Conservation (phyloP, 2,888 invertebrate species). For the Melanotus villosus region DNA sequence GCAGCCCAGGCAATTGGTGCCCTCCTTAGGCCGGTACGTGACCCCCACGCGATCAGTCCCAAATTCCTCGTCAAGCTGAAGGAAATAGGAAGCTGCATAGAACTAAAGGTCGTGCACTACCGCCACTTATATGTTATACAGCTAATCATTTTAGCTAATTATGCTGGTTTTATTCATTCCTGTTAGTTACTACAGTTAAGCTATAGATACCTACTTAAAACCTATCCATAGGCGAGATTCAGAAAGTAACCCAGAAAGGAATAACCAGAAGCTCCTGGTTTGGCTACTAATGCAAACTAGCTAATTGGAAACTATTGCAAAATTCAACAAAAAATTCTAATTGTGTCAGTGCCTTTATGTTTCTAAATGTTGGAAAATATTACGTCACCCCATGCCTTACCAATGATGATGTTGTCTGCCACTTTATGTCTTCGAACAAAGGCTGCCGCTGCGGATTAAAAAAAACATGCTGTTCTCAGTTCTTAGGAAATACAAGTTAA, state of each 20-base stretch:
- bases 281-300: too few relatives aligned
- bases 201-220: slow-evolving; percentile 3
- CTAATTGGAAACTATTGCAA: too few relatives aligned
- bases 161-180: slow-evolving; percentile 36
- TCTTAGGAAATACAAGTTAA: too few relatives aligned
- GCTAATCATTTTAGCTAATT: slow-evolving; percentile 33
- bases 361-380: too few relatives aligned
- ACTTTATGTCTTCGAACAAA: too few relatives aligned
- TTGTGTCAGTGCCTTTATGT: too few relatives aligned
- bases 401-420: too few relatives aligned
- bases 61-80: slow-evolving; percentile 70
- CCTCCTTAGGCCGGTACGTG: slow-evolving; percentile 75
- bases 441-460: too few relatives aligned
- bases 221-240: slow-evolving; percentile 27
- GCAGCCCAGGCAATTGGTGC: slow-evolving; percentile 81
- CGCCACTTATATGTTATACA: slow-evolving; percentile 34
- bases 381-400: too few relatives aligned
- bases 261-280: slow-evolving; percentile 7
- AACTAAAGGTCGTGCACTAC: slow-evolving; percentile 66
- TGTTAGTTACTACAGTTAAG: slow-evolving; percentile 31
- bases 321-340: too few relatives aligned
- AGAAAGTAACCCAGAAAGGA: slow-evolving; percentile 23
- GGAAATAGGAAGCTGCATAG: slow-evolving; percentile 63
- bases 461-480: too few relatives aligned
- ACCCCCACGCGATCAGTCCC: slow-evolving; percentile 74